phyloP scores from a whole-genome alignment of 1,140 invertebrate genomes.

The Tenebrio molitor region DNA sequence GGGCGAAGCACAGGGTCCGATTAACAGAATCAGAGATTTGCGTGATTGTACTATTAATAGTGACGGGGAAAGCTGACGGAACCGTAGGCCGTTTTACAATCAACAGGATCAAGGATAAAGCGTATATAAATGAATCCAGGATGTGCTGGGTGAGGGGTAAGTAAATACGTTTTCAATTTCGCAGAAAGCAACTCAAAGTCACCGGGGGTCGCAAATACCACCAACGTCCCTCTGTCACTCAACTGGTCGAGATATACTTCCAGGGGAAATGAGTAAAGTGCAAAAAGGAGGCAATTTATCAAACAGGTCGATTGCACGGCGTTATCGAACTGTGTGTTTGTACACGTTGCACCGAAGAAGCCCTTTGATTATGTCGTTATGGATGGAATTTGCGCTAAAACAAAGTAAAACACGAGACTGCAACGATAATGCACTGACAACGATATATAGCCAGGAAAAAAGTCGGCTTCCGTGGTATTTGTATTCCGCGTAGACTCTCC shows the following conservation, averaged over 20 bases:
- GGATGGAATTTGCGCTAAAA: too few relatives aligned
- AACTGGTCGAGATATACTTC: neutral
- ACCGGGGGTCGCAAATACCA: slow-evolving; percentile 6
- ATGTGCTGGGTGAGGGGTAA: slow-evolving; percentile 1
- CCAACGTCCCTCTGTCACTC: slow-evolving; percentile 9
- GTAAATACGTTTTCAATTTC: slow-evolving; percentile 11
- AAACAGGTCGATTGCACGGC: neutral
- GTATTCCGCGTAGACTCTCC: neutral
- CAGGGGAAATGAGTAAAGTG: neutral
- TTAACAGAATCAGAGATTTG: neutral
- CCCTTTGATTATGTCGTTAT: neutral
- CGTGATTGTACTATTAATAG: slow-evolving; percentile 1
- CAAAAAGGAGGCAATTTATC: slow-evolving; percentile 6
- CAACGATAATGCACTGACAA: neutral
- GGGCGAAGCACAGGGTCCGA: neutral
- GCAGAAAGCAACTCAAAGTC: slow-evolving; percentile 10
- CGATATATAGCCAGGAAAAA: neutral
- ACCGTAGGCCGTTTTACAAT: neutral
- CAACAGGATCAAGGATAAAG: slow-evolving; percentile 3
- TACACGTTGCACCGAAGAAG: neutral
- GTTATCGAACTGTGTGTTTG: neutral
- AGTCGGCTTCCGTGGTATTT: neutral
- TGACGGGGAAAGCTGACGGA: neutral
- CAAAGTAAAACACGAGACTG: neutral
- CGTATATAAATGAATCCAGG: slow-evolving; percentile 8